Evolutionary conservation across 2,888 invertebrate species (phyloP).

Genomic region (Leucophora obtusa): DNA sequence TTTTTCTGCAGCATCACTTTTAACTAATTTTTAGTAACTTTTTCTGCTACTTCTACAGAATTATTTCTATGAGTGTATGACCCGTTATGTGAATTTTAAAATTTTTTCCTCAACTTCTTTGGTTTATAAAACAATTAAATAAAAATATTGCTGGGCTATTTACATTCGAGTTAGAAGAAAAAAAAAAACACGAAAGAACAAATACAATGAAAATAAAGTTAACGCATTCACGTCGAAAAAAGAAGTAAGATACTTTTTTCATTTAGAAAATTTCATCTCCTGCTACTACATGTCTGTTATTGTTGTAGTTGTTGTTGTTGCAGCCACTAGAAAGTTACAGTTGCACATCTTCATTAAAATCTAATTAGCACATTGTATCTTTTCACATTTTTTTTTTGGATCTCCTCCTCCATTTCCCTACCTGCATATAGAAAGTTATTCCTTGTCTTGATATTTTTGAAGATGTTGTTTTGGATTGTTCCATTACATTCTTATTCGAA

Average conservation of each 20-base stretch:
- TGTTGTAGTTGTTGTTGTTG: slow-evolving; percentile 24
- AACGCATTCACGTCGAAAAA: slow-evolving; percentile 42
- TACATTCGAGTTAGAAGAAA: slow-evolving; percentile 4
- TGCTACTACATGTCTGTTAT: background rate
- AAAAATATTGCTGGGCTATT: slow-evolving; percentile 36
- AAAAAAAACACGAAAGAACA: slow-evolving; percentile 13
- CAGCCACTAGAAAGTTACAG: slow-evolving; percentile 41
- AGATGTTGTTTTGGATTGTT: background rate
- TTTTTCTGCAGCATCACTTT: too few relatives aligned
- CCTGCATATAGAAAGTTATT: background rate
- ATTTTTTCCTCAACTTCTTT: too few relatives aligned
- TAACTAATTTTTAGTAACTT: too few relatives aligned
- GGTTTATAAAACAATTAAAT: too few relatives aligned
- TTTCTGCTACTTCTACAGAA: too few relatives aligned
- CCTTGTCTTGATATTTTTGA: background rate
- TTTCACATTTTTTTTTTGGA: slow-evolving; percentile 29
- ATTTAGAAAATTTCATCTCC: slow-evolving; percentile 32
- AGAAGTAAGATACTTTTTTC: slow-evolving; percentile 50
- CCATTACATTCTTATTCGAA: slow-evolving; percentile 22
- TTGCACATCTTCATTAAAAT: slow-evolving; percentile 76
- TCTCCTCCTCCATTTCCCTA: slow-evolving; percentile 12
- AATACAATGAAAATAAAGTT: slow-evolving; percentile 19
- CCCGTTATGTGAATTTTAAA: too few relatives aligned
- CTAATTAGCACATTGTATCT: slow-evolving; percentile 74
- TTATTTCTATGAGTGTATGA: too few relatives aligned